Conservation (phyloP, 2,888 invertebrate genomes). For the Cataglyphis rosenhaueri region DNA sequence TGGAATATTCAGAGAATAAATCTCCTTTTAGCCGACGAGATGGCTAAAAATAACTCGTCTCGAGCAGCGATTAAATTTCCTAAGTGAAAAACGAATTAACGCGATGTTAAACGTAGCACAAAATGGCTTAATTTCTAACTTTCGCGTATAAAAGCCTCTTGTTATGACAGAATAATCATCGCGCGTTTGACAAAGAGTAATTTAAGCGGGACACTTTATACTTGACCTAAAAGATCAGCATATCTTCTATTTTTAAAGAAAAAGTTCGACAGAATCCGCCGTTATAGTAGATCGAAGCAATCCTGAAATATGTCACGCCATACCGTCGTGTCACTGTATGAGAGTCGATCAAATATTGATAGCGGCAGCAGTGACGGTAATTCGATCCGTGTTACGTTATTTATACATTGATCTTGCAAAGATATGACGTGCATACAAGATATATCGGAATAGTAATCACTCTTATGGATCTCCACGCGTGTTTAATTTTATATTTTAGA, state of each 20-base stretch:
- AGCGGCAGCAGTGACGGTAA: conserved; percentile 1
- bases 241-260: conserved; percentile 39
- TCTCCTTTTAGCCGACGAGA: not conserved
- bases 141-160: conserved; percentile 19
- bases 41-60: conserved; percentile 28
- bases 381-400: conserved; percentile 1
- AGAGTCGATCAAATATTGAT: conserved; percentile 47
- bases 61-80: conserved; percentile 45
- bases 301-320: not conserved
- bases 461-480: not conserved
- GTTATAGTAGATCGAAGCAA: conserved; percentile 5
- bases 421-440: not conserved
- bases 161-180: not conserved
- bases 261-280: conserved; percentile 22
- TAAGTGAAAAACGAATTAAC: conserved; percentile 36
- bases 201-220: conserved; percentile 18
- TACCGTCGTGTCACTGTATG: not conserved
- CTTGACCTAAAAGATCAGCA: conserved; percentile 38
- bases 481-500: not conserved
- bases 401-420: conserved; percentile 19
- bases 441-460: not conserved
- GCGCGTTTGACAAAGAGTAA: conserved; percentile 23
- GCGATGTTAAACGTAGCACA: not conserved
- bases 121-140: conserved; percentile 31
- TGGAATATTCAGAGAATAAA: not conserved